Base-by-base conservation (phyloP, 35 echinoderm and acorn worm species). In the Ophiothrix spiculata region DNA sequence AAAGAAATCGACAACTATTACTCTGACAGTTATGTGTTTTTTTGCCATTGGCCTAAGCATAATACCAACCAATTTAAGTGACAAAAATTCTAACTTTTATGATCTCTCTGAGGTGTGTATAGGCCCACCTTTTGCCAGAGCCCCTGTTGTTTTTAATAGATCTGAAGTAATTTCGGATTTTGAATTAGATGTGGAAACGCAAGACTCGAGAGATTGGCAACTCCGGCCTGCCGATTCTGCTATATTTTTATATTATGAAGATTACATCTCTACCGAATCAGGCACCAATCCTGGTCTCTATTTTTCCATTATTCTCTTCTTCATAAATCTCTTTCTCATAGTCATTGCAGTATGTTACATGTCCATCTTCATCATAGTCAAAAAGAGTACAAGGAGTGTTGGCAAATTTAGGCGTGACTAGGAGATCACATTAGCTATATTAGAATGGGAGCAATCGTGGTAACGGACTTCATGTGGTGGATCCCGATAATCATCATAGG, bases 401-500 rank as follows among this genome's bases (percentile, higher is more conserved):
- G 36, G 33, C 1, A 41, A 63, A 14, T 23, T 38, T n/a, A 32
- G 79, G 35, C 81, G 75, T 28, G 75, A 88, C 1, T 34, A 84
- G 35, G 84, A 93, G 34, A 76, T 93, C 1, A 77, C 77, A 79
- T 77, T 94, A 84, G 92, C 92, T 11, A 35, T n/a, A n/a, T 64
- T 4, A 94, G 80, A 74, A 94, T 94, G 92, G 77, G 78, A 8
- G 39, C 90, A 0, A 63, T 91, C 0, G 77, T 91, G 10, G n/a
- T 31, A 0, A 91, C 89, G 35, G 89, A 91, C 76, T 85, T 85
- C 74, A 42, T 39, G 8, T 86, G 82, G 35, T 91, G 89, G 89
- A 75, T 91, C 76, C 89, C 89, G 42, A 78, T 91, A 21, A 91
- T 91, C 42, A 33, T 86, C 10, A 91, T 91, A 49, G 89, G 77